Base-by-base conservation (phyloP, 1,140 invertebrate genomes). In the Drosophila malerkotliana region DNA sequence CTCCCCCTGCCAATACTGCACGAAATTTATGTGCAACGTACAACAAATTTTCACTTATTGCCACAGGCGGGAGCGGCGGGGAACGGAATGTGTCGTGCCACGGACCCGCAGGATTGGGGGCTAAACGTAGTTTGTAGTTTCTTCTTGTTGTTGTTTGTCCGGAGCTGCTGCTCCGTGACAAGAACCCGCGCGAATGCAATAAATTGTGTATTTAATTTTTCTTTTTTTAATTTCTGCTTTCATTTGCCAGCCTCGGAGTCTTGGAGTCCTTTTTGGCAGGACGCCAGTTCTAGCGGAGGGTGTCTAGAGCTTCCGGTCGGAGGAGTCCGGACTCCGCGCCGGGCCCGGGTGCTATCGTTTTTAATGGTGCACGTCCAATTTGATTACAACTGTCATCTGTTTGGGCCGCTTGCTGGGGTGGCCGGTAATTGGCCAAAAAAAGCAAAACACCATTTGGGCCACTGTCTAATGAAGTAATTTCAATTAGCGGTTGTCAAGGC, bases 201-300 rank as follows among this genome's bases (percentile, higher is more conserved):
- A 84, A 84, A 84, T 84, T 84, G 79, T 84, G 81, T 84, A 84
- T 87, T 84, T 84, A 84, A 84, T 84, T 84, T 84, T 84, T 81
- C 77, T 87, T 84, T 84, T 81, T 81, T 87, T 84, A 81, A 82
- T 80, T 89, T 85, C 77, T 85, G 77, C 77, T 79, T 89, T 85
- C 79, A 84, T 80, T 89, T 69, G 68, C 59, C 66, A 73, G 62
- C 68, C 41, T 12, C 9, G 6, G 30, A 34, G 30, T 24, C 15
- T 14, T 9, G 12, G 47, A 28, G 45, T 34, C 28, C 61, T 66
- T 68, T 61, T 77, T 84, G 69, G 79, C 64, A 52, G 71, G 30
- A 37, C 52, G 69, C 67, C 82, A 85, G 59, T 34, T 44, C 58
- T 62, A 45, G 47, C 69, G 56, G 47, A 74, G 66, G 66, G 64